These are phyloP conservation scores for Candidula unifasciata DNA, from an alignment of 2,888 invertebrate genomes.

Conservation along the genomic window DNA sequence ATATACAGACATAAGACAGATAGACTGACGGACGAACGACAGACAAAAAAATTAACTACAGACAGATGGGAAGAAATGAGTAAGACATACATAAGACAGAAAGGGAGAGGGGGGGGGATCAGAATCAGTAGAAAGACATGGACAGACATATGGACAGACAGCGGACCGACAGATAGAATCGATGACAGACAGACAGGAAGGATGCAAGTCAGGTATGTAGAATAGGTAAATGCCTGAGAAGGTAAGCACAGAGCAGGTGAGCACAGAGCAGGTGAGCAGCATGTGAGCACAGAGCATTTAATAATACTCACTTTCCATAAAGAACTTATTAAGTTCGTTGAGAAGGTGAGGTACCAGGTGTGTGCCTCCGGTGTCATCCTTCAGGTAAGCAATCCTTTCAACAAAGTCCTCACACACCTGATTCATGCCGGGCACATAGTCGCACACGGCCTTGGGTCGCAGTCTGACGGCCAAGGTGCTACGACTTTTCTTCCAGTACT, in stretches of 20 bases:
- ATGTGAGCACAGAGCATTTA: not conserved
- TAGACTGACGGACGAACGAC: too few relatives aligned
- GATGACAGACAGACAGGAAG: not conserved
- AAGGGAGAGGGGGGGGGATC: too few relatives aligned
- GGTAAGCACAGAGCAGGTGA: not conserved
- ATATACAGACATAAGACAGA: too few relatives aligned
- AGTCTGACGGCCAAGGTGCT: slow-evolving; percentile 67
- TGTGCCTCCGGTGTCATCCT: slow-evolving; percentile 79
- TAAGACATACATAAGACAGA: too few relatives aligned
- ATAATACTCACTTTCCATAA: slow-evolving; percentile 73
- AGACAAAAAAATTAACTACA: too few relatives aligned
- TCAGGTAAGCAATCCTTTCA: slow-evolving; percentile 62
- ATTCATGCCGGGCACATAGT: slow-evolving; percentile 67
- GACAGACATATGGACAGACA: not conserved
- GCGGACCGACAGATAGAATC: not conserved
- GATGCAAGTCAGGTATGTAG: not conserved
- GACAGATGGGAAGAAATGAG: not conserved
- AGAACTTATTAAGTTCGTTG: slow-evolving; percentile 74
- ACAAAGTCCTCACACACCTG: slow-evolving; percentile 69
- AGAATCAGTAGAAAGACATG: not conserved
- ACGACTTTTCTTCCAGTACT: slow-evolving; percentile 73
- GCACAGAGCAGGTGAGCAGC: too few relatives aligned
- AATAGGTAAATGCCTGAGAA: not conserved
- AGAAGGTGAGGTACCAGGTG: slow-evolving; percentile 75
- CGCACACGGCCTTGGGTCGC: slow-evolving; percentile 63